Conservation (phyloP, 2,888 invertebrate species). For the Tillus elongatus region DNA sequence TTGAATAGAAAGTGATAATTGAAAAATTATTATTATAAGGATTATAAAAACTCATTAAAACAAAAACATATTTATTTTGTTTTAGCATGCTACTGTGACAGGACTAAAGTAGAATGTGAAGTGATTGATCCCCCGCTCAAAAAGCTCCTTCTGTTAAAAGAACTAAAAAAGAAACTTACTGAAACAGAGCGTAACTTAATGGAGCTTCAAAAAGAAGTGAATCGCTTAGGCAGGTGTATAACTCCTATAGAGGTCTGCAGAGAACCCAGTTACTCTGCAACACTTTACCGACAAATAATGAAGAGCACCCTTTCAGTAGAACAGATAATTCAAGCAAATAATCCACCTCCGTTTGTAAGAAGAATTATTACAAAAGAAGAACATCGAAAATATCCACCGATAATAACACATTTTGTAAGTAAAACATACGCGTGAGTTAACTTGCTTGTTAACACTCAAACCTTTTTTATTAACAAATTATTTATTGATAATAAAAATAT, state of each 20-base stretch:
- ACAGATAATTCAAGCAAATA: background rate
- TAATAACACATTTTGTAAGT: no score
- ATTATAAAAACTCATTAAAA: no score
- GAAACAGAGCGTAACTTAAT: background rate
- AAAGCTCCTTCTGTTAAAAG: background rate
- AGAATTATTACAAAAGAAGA: no score
- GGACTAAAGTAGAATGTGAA: background rate
- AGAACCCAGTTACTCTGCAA: background rate
- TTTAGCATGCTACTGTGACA: background rate
- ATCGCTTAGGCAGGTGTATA: background rate
- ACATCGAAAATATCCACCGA: no score
- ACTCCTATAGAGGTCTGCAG: background rate
- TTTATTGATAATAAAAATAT: no score
- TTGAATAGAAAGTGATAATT: no score
- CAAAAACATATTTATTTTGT: no score
- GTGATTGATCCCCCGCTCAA: background rate
- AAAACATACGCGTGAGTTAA: no score
- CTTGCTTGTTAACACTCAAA: no score
- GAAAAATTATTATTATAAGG: no score
- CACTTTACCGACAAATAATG: slow-evolving; percentile 3
- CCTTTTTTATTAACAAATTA: no score
- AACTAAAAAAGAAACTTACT: background rate
- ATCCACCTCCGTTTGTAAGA: no score
- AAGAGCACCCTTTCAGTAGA: background rate
- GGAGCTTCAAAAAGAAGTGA: background rate